phyloP scores from a whole-genome alignment of 2,797 vertebrate species.

The Chromobotia macracanthus region DNA sequence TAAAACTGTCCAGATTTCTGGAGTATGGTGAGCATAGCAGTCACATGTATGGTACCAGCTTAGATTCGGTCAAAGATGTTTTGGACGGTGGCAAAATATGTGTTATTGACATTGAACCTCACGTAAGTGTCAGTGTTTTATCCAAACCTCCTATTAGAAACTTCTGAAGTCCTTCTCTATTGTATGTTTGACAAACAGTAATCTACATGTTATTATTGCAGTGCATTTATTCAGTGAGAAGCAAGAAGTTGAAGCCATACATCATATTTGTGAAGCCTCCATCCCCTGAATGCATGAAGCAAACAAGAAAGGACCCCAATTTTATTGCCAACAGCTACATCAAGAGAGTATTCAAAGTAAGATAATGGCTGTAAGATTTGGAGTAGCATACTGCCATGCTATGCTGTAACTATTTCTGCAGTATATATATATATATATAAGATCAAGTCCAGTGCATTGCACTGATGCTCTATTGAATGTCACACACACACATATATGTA shows the following conservation, averaged over 20 bases:
- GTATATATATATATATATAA: too few species aligned
- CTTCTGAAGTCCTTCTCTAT: neutral
- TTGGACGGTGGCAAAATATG: conserved; percentile 84
- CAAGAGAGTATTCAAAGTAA: conserved; percentile 85
- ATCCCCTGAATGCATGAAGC: conserved; percentile 78
- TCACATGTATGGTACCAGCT: conserved; percentile 87
- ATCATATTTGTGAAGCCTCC: conserved; percentile 89
- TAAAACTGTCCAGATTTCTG: conserved; percentile 79
- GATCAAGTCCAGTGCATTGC: too few species aligned
- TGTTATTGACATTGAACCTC: conserved; percentile 86
- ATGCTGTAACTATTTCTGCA: neutral
- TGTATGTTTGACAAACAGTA: neutral
- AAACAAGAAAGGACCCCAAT: conserved; percentile 81
- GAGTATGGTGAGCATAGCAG: conserved; percentile 86
- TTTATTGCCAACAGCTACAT: conserved; percentile 81
- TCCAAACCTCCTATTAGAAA: neutral
- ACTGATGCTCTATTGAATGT: too few species aligned
- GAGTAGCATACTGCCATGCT: neutral
- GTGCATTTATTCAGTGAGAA: conserved; percentile 82
- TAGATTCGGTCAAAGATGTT: conserved; percentile 81
- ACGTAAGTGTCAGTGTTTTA: conserved; percentile 74
- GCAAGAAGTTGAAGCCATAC: conserved; percentile 85
- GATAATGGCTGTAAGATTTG: conserved; percentile 10
- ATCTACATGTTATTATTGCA: conserved; percentile 56
- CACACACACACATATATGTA: too few species aligned